These are phyloP conservation scores for Papilio xuthus DNA, from an alignment of 1,140 invertebrate species.

Conservation along the genomic window DNA sequence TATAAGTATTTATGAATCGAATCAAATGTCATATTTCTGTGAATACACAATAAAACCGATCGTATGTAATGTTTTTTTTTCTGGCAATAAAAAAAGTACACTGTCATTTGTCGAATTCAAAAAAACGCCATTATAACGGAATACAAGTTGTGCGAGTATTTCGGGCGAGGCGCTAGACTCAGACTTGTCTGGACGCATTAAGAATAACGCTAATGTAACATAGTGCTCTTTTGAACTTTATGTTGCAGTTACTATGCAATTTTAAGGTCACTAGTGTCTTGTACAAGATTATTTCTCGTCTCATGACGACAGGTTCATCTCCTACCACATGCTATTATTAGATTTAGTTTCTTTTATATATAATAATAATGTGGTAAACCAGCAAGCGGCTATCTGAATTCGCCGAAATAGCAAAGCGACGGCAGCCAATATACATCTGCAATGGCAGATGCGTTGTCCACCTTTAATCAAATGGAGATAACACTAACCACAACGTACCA, in stretches of 20 bases:
- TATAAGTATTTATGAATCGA: background rate
- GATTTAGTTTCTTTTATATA: too few species aligned
- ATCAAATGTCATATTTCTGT: background rate
- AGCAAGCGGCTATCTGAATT: too few species aligned
- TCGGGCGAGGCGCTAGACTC: constrained; percentile 10
- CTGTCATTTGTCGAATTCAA: constrained; percentile 28
- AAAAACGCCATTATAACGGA: constrained; percentile 34
- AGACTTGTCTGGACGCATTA: constrained; percentile 18
- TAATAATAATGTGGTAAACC: too few species aligned
- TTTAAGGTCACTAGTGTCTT: constrained; percentile 19
- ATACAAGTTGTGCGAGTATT: constrained; percentile 30
- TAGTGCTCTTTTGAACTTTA: constrained; percentile 11
- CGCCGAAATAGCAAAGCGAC: too few species aligned
- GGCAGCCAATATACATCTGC: too few species aligned
- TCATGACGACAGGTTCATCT: background rate
- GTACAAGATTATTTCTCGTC: background rate
- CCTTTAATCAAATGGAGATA: too few species aligned
- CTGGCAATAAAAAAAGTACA: constrained; percentile 9
- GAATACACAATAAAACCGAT: background rate
- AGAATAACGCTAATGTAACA: constrained; percentile 15
- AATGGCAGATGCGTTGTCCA: too few species aligned
- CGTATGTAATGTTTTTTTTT: background rate
- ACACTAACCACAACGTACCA: too few species aligned
- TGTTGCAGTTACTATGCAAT: constrained; percentile 19
- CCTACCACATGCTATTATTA: background rate